These are phyloP conservation scores for Xenopus laevis DNA, from an alignment of 2,113 vertebrate genomes.

Conservation along the genomic window DNA sequence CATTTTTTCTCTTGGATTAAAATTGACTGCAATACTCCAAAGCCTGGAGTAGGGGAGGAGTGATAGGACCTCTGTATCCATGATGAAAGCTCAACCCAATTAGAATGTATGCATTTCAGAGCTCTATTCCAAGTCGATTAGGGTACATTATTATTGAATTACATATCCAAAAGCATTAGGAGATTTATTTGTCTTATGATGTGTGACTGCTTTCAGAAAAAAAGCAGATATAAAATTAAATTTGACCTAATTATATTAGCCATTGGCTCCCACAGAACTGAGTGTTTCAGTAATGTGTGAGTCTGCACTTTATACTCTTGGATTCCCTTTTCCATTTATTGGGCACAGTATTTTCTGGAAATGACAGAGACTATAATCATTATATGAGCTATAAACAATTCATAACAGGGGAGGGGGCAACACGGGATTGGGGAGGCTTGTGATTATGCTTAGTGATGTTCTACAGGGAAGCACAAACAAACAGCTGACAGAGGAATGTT, in stretches of 20 bases:
- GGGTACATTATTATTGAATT: too few relatives aligned
- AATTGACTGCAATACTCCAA: neutral
- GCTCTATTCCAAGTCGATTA: neutral
- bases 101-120: neutral
- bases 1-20: neutral
- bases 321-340: neutral
- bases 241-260: neutral
- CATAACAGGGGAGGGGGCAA: neutral
- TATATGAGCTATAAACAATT: neutral
- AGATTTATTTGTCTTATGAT: neutral
- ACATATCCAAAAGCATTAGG: neutral
- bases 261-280: neutral
- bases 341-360: neutral
- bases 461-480: neutral
- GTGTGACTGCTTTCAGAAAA: neutral
- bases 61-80: neutral
- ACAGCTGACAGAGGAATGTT: neutral
- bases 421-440: neutral
- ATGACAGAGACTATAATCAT: neutral
- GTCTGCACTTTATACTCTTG: constrained; percentile 18
- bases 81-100: neutral
- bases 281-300: constrained; percentile 11
- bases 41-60: neutral
- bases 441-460: neutral
- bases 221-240: too few relatives aligned